Evolutionary conservation across 2,888 invertebrate species (phyloP).

Genomic region (Macrosiphum euphorbiae): DNA sequence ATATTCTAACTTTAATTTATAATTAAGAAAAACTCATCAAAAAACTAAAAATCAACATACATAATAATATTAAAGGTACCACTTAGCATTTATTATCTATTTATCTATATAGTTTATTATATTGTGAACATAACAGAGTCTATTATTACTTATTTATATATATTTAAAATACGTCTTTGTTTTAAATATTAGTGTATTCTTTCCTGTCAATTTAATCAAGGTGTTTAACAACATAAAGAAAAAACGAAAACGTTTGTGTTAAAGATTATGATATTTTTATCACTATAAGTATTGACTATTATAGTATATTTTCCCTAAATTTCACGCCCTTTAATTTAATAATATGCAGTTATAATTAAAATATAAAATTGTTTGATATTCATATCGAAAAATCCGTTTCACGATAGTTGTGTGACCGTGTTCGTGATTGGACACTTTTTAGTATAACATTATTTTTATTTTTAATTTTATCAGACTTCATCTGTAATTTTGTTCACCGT

Average conservation of each 20-base stretch:
- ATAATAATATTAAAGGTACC: not conserved
- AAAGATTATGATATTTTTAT: not conserved
- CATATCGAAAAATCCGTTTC: not conserved
- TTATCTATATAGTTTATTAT: not conserved
- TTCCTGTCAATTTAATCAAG: not conserved
- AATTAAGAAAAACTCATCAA: too few species aligned
- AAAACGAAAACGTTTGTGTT: not conserved
- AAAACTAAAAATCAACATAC: not conserved
- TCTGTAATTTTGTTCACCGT: not conserved
- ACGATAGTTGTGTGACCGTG: not conserved
- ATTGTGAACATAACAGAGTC: not conserved
- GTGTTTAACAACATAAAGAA: not conserved
- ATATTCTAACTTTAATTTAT: too few species aligned
- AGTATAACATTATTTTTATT: not conserved
- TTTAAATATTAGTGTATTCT: conserved; percentile 4
- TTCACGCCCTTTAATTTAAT: not conserved
- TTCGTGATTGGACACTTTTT: not conserved
- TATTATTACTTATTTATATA: not conserved
- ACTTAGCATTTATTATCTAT: not conserved
- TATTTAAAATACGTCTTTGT: not conserved
- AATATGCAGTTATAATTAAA: not conserved
- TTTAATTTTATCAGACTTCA: not conserved
- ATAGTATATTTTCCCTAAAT: not conserved
- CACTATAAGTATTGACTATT: not conserved
- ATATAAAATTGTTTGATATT: not conserved